A percentile compares a stretch with the other conserved stretches of the same genome.
phyloP scores from a whole-genome alignment of 1,140 invertebrate species.

The Meloidogyne exigua region DNA sequence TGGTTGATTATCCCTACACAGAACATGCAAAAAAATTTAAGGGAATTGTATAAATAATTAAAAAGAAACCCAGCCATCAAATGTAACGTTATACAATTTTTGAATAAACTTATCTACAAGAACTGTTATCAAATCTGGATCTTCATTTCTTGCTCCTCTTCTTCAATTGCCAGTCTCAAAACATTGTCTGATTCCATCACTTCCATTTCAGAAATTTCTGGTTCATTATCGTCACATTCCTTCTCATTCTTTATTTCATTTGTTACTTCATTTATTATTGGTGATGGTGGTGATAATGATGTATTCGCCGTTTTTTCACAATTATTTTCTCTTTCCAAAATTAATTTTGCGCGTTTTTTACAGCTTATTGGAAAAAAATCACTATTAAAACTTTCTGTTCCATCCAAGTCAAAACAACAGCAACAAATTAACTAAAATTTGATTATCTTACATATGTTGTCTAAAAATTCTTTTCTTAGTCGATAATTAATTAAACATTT shows the following conservation, averaged over 20 bases:
- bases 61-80: too few species aligned
- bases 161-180: conserved; percentile 15
- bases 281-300: neutral
- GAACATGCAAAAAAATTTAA: too few species aligned
- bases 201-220: neutral
- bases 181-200: conserved; percentile 9
- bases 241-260: neutral
- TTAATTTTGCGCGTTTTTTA: neutral
- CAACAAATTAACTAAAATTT: conserved; percentile 20
- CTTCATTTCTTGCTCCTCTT: neutral
- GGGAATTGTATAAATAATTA: too few species aligned
- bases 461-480: neutral
- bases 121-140: too few species aligned
- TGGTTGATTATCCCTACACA: too few species aligned
- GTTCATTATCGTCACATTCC: neutral
- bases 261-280: neutral
- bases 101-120: too few species aligned
- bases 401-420: conserved; percentile 18
- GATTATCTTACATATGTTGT: neutral
- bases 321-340: neutral
- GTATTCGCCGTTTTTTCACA: too few species aligned
- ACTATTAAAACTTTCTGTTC: neutral
- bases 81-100: too few species aligned
- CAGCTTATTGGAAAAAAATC: conserved; percentile 14
- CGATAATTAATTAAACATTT: neutral